Percentiles rank a stretch among this genome's conserved stretches.
phyloP scores from a whole-genome alignment of 2,113 vertebrate species.

The Terrapene triunguis region DNA sequence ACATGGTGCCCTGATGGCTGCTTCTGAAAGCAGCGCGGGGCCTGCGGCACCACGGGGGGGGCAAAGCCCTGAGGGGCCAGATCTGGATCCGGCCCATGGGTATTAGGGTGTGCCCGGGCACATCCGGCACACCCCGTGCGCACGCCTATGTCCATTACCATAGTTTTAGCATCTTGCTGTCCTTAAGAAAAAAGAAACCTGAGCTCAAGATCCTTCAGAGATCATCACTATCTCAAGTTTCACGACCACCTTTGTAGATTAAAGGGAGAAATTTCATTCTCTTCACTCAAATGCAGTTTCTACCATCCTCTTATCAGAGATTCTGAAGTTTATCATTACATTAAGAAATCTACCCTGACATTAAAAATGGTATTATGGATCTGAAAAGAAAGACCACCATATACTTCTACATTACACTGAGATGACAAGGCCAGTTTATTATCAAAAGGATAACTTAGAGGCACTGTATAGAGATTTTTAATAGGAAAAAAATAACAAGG shows the following conservation, averaged over 20 bases:
- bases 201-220: background rate
- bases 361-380: slow-evolving; percentile 24
- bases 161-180: background rate
- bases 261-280: slow-evolving; percentile 6
- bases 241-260: background rate
- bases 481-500: slow-evolving; percentile 64
- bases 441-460: slow-evolving; percentile 61
- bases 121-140: no score
- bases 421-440: slow-evolving; percentile 37
- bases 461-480: slow-evolving; percentile 42
- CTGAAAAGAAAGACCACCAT: slow-evolving; percentile 28
- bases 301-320: background rate
- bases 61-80: no score
- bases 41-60: no score
- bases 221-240: background rate
- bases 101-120: no score
- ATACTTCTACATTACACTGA: slow-evolving; percentile 4
- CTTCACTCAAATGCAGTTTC: background rate
- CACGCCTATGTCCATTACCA: background rate
- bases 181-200: background rate
- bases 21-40: no score
- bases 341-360: slow-evolving; percentile 24
- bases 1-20: no score
- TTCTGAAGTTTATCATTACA: background rate
- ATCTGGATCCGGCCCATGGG: no score